Evolutionary conservation across 2,797 vertebrate genomes (phyloP).

Genomic region (Pseudochirops cupreus): DNA sequence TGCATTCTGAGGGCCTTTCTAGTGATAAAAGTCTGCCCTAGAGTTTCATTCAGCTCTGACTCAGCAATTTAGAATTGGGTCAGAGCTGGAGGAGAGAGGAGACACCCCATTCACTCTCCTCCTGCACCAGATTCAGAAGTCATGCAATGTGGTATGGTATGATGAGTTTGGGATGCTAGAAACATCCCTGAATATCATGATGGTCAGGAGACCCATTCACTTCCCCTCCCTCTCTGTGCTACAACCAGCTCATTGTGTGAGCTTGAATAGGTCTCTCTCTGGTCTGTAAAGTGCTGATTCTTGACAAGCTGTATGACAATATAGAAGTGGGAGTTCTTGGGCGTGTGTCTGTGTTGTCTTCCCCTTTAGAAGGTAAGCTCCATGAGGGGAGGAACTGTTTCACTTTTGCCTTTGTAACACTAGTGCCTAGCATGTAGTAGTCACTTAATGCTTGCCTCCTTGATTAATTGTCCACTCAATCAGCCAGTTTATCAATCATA

Average conservation of each 20-base stretch:
- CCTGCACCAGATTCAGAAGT: neutral
- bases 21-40: neutral
- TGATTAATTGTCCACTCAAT: neutral
- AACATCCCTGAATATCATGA: neutral
- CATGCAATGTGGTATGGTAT: neutral
- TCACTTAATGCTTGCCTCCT: neutral
- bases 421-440: neutral
- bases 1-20: neutral
- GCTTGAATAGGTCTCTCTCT: neutral
- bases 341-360: neutral
- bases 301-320: neutral
- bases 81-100: neutral
- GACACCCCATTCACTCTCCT: neutral
- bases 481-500: neutral
- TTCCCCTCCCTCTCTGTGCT: neutral
- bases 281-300: neutral
- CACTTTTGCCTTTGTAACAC: neutral
- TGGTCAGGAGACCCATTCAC: neutral
- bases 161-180: neutral
- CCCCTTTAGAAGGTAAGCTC: neutral
- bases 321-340: neutral
- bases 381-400: neutral
- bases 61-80: neutral
- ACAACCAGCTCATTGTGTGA: neutral
- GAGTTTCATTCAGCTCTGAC: neutral